These are phyloP conservation scores for Caenorhabditis tropicalis DNA, from an alignment of 1,140 invertebrate genomes.

Conservation along the genomic window DNA sequence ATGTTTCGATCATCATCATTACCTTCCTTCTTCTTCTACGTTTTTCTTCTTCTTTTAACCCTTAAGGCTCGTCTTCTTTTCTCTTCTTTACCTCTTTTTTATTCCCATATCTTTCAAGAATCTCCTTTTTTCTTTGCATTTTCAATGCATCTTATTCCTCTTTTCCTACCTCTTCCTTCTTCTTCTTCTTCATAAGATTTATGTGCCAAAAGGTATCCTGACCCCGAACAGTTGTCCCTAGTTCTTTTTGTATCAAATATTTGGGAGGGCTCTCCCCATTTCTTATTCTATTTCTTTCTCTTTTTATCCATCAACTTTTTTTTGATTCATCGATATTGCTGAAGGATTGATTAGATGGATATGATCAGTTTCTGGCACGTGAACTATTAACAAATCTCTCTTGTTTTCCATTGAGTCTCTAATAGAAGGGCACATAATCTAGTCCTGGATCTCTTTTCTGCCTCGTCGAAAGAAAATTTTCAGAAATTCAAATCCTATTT, in stretches of 20 bases:
- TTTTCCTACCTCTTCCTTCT: neutral
- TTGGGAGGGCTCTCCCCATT: too few relatives aligned
- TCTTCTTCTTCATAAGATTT: neutral
- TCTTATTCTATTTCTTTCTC: neutral
- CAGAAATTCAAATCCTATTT: too few relatives aligned
- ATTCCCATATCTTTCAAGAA: slow-evolving; percentile 27
- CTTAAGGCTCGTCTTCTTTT: neutral
- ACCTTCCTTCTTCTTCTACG: too few relatives aligned
- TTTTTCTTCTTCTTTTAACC: neutral
- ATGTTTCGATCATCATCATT: too few relatives aligned
- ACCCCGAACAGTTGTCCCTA: slow-evolving; percentile 20
- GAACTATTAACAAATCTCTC: too few relatives aligned
- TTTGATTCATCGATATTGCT: too few relatives aligned
- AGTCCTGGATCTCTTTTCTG: too few relatives aligned
- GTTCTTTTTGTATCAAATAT: neutral
- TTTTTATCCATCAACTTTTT: slow-evolving; percentile 1
- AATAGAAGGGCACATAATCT: too few relatives aligned
- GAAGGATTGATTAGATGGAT: too few relatives aligned
- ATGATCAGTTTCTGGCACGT: too few relatives aligned
- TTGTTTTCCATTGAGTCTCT: too few relatives aligned
- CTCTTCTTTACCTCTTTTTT: neutral
- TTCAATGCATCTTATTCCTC: neutral
- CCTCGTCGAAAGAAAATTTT: too few relatives aligned
- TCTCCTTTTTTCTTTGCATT: slow-evolving; percentile 18
- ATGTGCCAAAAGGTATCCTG: slow-evolving; percentile 20